These are phyloP conservation scores for Bucorvus abyssinicus DNA, from an alignment of 2,797 vertebrate genomes.

Conservation along the genomic window DNA sequence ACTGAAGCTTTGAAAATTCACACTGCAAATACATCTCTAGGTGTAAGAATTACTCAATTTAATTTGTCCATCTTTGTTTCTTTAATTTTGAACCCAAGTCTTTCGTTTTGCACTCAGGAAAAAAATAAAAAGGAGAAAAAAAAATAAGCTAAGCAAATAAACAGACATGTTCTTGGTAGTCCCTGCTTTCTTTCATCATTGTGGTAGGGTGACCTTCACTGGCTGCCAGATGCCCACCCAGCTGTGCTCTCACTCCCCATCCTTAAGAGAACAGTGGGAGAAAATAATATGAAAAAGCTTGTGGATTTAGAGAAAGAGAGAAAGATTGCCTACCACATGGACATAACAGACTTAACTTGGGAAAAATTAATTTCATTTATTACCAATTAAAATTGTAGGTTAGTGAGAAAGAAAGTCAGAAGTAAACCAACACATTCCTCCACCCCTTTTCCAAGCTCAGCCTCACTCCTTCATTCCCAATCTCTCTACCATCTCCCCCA, in stretches of 20 bases:
- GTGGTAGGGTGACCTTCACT: neutral
- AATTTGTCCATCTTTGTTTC: neutral
- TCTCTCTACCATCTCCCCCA: neutral
- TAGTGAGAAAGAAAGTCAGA: neutral
- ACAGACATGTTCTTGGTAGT: neutral
- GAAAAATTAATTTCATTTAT: neutral
- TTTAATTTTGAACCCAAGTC: neutral
- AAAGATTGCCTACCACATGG: neutral
- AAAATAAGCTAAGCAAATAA: neutral
- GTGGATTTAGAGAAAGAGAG: neutral
- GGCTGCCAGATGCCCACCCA: neutral
- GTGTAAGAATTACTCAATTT: neutral
- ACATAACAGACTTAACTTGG: neutral
- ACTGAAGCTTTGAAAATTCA: neutral
- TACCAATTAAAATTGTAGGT: neutral
- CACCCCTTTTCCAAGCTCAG: neutral
- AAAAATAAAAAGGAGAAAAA: accelerated
- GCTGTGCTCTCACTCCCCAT: neutral
- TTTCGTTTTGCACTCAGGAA: neutral
- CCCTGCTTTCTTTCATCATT: neutral
- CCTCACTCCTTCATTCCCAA: neutral
- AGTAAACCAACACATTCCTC: accelerated
- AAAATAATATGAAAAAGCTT: neutral
- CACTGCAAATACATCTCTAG: neutral
- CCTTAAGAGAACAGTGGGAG: neutral